Percentiles rank a stretch among this genome's conserved stretches.
Evolutionary conservation across 2,113 vertebrate species (phyloP).

Genomic region (Cricetomys ansorgei): DNA sequence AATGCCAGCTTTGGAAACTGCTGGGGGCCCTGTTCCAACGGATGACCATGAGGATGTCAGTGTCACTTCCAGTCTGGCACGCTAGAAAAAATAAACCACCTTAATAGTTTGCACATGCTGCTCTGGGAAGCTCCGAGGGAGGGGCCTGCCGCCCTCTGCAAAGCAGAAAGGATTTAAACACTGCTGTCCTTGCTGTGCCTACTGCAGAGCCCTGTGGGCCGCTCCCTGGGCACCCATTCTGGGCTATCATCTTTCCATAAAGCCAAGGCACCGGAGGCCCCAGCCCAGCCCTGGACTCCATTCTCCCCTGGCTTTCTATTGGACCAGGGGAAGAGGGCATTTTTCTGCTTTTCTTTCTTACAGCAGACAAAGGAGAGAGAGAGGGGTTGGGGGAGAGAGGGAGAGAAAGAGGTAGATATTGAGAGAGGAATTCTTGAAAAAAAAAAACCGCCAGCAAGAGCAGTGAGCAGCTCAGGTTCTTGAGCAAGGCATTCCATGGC

Average conservation of each 20-base stretch:
- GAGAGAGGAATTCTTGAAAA: not conserved
- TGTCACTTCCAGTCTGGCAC: constrained; percentile 81
- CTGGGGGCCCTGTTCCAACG: constrained; percentile 74
- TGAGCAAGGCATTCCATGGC: not conserved
- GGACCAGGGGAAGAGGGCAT: constrained; percentile 43
- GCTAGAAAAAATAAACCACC: constrained; percentile 85
- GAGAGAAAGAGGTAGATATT: too few relatives aligned
- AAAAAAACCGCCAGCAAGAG: not conserved
- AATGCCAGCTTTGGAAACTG: not conserved
- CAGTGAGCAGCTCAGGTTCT: not conserved
- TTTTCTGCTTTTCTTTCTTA: not conserved
- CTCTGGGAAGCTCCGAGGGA: constrained; percentile 77
- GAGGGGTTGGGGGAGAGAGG: rapidly evolving
- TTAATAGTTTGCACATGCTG: constrained; percentile 86
- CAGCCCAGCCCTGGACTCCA: not conserved
- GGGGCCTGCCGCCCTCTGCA: constrained; percentile 73
- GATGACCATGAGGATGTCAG: constrained; percentile 80
- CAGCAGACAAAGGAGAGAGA: not conserved
- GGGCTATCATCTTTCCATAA: constrained; percentile 10
- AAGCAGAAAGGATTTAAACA: constrained; percentile 79
- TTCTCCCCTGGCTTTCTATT: constrained; percentile 55
- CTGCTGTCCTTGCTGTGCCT: constrained; percentile 59
- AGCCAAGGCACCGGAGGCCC: constrained; percentile 68
- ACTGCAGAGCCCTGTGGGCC: constrained; percentile 64
- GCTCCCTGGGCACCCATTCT: constrained; percentile 51